Percentiles rank a stretch among this genome's conserved stretches.
phyloP scores from a whole-genome alignment of 1,140 invertebrate species.

The Drosophila sulfurigaster region DNA sequence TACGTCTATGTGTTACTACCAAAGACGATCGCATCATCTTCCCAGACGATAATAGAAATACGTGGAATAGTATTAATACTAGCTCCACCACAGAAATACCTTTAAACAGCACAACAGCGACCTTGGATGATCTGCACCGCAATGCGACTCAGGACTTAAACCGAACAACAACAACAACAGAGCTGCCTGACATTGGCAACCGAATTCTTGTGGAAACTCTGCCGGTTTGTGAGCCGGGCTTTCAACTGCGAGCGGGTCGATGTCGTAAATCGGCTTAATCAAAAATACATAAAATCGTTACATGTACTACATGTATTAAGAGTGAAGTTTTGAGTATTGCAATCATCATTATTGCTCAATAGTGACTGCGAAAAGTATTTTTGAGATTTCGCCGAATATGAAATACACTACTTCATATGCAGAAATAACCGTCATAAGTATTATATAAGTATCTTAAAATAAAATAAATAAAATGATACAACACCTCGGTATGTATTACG shows the following conservation, averaged over 20 bases:
- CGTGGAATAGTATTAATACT: background rate
- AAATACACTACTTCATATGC: background rate
- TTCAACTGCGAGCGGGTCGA: conserved; percentile 49
- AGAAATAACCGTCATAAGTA: background rate
- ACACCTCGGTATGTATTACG: too few species aligned
- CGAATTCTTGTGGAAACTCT: conserved; percentile 59
- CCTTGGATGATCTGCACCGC: background rate
- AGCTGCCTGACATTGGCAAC: conserved; percentile 46
- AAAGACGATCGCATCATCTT: conserved; percentile 64
- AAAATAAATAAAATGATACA: conserved; percentile 6
- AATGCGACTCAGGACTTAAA: background rate
- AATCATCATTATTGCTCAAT: background rate
- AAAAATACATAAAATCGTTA: background rate
- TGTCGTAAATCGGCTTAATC: conserved; percentile 56
- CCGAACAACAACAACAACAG: conserved; percentile 30
- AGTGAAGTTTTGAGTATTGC: conserved; percentile 1
- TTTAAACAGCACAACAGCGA: conserved; percentile 11
- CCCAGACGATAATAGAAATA: conserved; percentile 37
- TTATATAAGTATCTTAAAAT: conserved; percentile 3
- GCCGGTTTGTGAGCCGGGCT: conserved; percentile 44
- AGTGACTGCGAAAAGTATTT: background rate
- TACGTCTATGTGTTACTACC: background rate
- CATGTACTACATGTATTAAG: conserved; percentile 1
- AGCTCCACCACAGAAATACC: background rate
- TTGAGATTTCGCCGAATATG: background rate